Conservation (phyloP, 2,797 vertebrate species). For the Pogonophryne albipinna region DNA sequence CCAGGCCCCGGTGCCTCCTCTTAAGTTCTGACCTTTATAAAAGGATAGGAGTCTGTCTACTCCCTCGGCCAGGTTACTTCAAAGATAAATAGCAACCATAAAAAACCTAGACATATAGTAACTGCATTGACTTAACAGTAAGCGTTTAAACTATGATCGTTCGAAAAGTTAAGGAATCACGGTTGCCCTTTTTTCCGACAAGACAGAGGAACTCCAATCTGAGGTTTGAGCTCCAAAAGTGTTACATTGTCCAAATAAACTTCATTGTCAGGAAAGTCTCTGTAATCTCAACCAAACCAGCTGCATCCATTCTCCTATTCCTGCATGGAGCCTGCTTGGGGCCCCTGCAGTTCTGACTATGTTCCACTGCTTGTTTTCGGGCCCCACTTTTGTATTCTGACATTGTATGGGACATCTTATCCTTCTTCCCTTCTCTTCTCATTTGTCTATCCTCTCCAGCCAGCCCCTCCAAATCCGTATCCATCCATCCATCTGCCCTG, state of each 20-base stretch:
- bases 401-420: conserved; percentile 54
- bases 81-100: conserved; percentile 31
- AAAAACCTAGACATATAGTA: background rate
- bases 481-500: conserved; percentile 69
- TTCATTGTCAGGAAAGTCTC: conserved; percentile 3
- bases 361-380: conserved; percentile 44
- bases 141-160: too few species aligned
- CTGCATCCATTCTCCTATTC: background rate
- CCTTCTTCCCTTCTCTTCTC: conserved; percentile 50
- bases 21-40: conserved; percentile 62
- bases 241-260: background rate
- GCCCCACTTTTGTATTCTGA: conserved; percentile 61
- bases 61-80: conserved; percentile 35
- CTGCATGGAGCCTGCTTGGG: conserved; percentile 2
- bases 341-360: background rate
- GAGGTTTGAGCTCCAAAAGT: background rate
- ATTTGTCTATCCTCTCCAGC: conserved; percentile 69
- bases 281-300: conserved; percentile 10
- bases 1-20: conserved; percentile 17
- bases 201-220: background rate
- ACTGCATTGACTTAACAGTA: background rate
- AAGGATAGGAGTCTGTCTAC: conserved; percentile 43
- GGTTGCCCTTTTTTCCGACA: background rate
- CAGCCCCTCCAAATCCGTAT: conserved; percentile 65
- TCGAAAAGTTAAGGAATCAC: too few species aligned